These are phyloP conservation scores for Fopius arisanus DNA, from an alignment of 1,140 invertebrate species.

Conservation along the genomic window DNA sequence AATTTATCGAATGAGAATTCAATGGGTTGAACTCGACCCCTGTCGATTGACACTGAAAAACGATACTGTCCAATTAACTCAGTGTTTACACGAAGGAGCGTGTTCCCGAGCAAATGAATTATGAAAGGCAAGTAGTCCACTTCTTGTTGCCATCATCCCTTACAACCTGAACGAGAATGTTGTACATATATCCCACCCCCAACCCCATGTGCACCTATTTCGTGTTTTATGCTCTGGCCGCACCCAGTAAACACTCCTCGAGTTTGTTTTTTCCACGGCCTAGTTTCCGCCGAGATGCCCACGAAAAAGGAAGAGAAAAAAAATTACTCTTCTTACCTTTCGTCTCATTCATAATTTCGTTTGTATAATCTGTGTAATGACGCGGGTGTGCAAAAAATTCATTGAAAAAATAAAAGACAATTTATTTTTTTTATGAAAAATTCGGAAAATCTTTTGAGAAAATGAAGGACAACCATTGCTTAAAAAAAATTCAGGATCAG, in stretches of 20 bases:
- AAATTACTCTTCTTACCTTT: conserved; percentile 26
- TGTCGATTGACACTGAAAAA: conserved; percentile 17
- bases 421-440: conserved; percentile 21
- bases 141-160: conserved; percentile 11
- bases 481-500: no score
- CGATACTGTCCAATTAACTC: conserved; percentile 26
- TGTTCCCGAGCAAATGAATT: conserved; percentile 18
- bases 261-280: conserved; percentile 35
- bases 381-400: background rate
- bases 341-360: conserved; percentile 6
- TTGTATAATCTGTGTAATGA: conserved; percentile 30
- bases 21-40: background rate
- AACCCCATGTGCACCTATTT: conserved; percentile 33
- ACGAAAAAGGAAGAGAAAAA: conserved; percentile 35
- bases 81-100: conserved; percentile 21
- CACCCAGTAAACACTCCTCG: conserved; percentile 39
- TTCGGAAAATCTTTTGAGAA: background rate
- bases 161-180: conserved; percentile 9
- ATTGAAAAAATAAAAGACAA: background rate
- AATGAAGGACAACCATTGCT: conserved; percentile 32
- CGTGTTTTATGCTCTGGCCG: conserved; percentile 39
- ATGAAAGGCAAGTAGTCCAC: conserved; percentile 18
- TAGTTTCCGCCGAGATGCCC: conserved; percentile 18
- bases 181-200: conserved; percentile 11
- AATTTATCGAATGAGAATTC: background rate